A percentile compares a stretch with the other conserved stretches of the same genome.
These are phyloP conservation scores for Sarcophaga caerulescens DNA, from an alignment of 2,888 invertebrate genomes.

Conservation along the genomic window DNA sequence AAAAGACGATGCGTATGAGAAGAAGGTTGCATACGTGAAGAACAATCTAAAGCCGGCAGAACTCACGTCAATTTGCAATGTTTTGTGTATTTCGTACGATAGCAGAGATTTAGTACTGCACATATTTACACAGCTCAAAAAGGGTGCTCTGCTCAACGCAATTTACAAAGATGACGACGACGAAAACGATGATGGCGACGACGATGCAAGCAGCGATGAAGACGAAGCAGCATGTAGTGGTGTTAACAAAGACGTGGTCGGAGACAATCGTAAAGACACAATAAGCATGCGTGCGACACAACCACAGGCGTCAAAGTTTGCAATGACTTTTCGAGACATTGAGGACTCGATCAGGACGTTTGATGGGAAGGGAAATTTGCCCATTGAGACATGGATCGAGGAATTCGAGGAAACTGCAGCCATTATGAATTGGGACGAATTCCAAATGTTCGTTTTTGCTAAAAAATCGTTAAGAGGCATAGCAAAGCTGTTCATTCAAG, in stretches of 20 bases:
- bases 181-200: conserved; percentile 4
- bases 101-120: conserved; percentile 28
- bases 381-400: conserved; percentile 37
- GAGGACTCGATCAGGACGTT: conserved; percentile 54
- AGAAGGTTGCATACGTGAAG: conserved; percentile 41
- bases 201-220: background rate
- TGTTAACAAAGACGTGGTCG: background rate
- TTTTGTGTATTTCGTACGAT: conserved; percentile 44
- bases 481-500: conserved; percentile 49
- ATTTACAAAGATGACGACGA: background rate
- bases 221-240: background rate
- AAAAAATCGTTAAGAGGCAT: conserved; percentile 61
- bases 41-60: conserved; percentile 39
- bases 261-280: conserved; percentile 5
- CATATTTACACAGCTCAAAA: too few species aligned
- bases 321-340: conserved; percentile 55
- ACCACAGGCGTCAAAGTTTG: conserved; percentile 30
- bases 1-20: conserved; percentile 26
- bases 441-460: conserved; percentile 59
- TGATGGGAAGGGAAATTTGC: conserved; percentile 43
- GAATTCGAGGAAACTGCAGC: background rate
- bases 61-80: conserved; percentile 45
- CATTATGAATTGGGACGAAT: conserved; percentile 53
- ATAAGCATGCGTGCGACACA: background rate
- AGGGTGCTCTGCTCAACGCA: conserved; percentile 2